Conservation (phyloP, 2,797 vertebrate genomes). For the Apodemus agrarius region DNA sequence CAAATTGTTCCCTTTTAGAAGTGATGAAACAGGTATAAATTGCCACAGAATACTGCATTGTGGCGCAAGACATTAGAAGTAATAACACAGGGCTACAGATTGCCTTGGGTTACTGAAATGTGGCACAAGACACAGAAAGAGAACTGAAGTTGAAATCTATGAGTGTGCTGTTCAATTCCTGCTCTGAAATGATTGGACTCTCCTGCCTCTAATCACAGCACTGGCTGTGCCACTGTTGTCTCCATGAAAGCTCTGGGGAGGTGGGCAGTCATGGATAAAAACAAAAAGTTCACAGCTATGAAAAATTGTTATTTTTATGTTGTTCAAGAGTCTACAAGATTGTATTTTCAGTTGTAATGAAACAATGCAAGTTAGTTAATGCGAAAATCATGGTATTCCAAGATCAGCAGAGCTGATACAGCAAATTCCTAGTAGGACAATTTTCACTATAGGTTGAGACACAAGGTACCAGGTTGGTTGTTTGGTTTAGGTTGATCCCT, state of each 20-base stretch:
- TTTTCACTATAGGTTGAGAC: background rate
- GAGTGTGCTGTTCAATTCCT: background rate
- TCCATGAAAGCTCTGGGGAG: background rate
- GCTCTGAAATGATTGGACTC: background rate
- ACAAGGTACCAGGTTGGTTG: background rate
- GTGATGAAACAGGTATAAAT: background rate
- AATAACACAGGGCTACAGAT: background rate
- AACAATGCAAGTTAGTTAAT: background rate
- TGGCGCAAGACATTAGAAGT: background rate
- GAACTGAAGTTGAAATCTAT: background rate
- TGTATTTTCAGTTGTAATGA: background rate
- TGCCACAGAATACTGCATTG: background rate
- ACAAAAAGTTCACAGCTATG: background rate
- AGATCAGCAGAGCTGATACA: background rate
- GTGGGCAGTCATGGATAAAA: background rate
- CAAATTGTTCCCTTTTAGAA: background rate
- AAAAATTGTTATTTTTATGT: background rate
- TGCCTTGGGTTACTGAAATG: background rate
- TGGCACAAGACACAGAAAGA: background rate
- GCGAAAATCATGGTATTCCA: background rate
- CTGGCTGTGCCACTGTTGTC: background rate
- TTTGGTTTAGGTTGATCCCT: background rate
- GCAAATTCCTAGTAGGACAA: background rate
- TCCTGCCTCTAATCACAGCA: background rate
- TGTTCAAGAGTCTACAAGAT: background rate